Base-by-base conservation (phyloP, 92 coral and sea anemone genomes). In the Epizoanthus stellaris region DNA sequence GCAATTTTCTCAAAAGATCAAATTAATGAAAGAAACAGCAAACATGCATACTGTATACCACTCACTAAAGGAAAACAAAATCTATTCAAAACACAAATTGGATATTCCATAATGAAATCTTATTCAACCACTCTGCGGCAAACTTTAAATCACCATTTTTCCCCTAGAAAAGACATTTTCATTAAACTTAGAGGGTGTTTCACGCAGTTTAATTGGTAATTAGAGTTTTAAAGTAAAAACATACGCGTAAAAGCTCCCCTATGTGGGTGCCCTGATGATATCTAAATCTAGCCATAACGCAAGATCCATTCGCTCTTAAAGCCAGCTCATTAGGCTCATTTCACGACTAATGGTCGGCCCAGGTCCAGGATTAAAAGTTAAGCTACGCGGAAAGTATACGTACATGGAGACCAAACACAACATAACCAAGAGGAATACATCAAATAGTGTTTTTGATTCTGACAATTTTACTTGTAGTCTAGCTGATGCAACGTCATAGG, bases 131-230 rank as follows among this genome's bases (percentile, higher is more conserved):
- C 70, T 59, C 72, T 61, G 72, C 20, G 83, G 14, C 65, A 43
- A 62, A 79, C 72, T 79, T 64, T 20, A 63, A 79, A 79, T 79
- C 82, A 79, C 54, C 59, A 34, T 54, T 79, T 77, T 79, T 79
- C 20, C 83, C 20, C 6, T 23, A 49, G 81, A 62, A 63, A 64
- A 62, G 61, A 79, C 83, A 49, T 63, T 79, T 79, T 79, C 65
- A 79, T 79, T 63, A 79, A 43, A 63, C 39, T 45, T 79, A 63
- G 70, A 63, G 83, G 36, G 16, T 79, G 72, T 79, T 79, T 79
- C 83, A 79, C 59, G 72, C 43, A 63, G 83, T 43, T 79, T 79
- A 79, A 79, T 79, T 79, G 83, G 83, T 63, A 79, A 79, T 79
- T 79, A 79, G 42, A 79, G 83, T 79, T 79, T 58, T 63, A 79